Evolutionary conservation across 2,113 vertebrate genomes (phyloP).

Genomic region (Typhlomys cinereus): DNA sequence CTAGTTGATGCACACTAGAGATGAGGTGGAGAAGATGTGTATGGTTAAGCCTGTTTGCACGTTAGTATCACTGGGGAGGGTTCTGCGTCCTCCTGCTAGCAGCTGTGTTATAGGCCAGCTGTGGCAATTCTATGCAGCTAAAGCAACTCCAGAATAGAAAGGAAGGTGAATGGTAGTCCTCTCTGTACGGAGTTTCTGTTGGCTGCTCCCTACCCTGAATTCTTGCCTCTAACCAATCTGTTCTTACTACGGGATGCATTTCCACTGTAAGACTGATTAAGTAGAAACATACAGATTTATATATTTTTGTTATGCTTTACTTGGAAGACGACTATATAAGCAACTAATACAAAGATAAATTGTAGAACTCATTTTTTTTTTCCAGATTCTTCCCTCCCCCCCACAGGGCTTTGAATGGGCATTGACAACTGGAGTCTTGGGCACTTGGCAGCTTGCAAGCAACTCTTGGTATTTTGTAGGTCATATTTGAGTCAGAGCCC

Average conservation of each 20-base stretch:
- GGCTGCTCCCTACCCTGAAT: not conserved
- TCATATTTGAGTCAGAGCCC: not conserved
- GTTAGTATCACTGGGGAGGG: not conserved
- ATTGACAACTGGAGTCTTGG: not conserved
- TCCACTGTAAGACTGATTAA: not conserved
- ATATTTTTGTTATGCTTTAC: not conserved
- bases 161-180: too few species aligned
- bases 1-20: not conserved
- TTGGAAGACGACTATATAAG: not conserved
- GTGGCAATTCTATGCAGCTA: not conserved
- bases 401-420: not conserved
- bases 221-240: not conserved
- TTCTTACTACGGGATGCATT: not conserved
- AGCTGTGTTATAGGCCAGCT: not conserved
- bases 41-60: not conserved
- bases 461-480: not conserved
- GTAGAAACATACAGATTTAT: not conserved
- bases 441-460: not conserved
- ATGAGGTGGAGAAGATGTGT: not conserved
- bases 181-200: not conserved
- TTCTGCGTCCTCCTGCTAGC: not conserved
- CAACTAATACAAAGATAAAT: not conserved
- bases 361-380: constrained; percentile 14
- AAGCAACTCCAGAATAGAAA: not conserved
- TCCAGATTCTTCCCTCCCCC: not conserved